Base-by-base conservation (phyloP, 2,797 vertebrate species). In the Notolepis coatsorum region DNA sequence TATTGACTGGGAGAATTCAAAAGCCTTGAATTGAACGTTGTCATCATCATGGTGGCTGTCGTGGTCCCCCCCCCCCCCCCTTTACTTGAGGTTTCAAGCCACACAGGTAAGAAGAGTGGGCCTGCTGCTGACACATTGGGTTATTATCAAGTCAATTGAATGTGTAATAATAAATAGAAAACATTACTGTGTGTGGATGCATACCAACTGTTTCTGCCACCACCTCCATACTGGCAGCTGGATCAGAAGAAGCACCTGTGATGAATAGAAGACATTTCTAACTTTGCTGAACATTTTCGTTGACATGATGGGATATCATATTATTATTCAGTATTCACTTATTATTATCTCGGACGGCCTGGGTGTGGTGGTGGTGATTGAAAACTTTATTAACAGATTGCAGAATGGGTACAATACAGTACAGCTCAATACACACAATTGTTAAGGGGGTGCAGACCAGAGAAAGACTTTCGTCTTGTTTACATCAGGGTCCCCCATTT, bases 201-300 rank as follows among this genome's bases (percentile, higher is more conserved):
- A 54, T 96, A 99, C 96, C 96, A 89, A 91, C 89, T 77, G 95
- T 89, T 80, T 97, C 96, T 70, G 96, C 94, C 86, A 96, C 89
- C 74, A 94, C 93, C 84, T 98, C 97, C 96, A 98, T 98, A 84
- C 91, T 94, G 88, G 94, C 90, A 76, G 92, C 92, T 74, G 92
- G 91, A 86, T 95, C 95, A 78, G 93, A 85, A 84, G 92, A 85
- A 84, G 92, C 87, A 89, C 93, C 97, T 99, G 84, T 8, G 68
- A 66, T 67, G 52, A 41, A 84, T 53, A 64, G 39, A 25, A 78
- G 15, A 57, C 60, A n/a, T 59, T 68, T 78, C 50, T 73, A 63
- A 81, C 60, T 84, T 80, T 56, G 53, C 74, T 46, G 25, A 63
- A 71, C 57, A 65, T 3, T 75, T 51, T 20, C 42, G 65, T 9